These are phyloP conservation scores for Clinocottus analis DNA, from an alignment of 2,113 vertebrate species.

Conservation along the genomic window DNA sequence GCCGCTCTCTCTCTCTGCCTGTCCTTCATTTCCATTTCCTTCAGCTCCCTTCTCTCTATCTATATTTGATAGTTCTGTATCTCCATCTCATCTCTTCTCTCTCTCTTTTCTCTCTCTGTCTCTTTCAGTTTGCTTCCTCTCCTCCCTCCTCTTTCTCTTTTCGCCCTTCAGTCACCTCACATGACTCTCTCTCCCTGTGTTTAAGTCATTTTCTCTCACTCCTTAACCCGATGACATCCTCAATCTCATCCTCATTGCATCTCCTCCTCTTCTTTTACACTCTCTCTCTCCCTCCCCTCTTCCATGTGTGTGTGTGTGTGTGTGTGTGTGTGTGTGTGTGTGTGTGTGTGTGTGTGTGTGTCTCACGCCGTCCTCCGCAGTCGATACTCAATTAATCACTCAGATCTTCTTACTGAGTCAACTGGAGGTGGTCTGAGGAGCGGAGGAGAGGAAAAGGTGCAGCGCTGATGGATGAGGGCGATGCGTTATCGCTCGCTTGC, in stretches of 20 bases:
- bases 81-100: conserved; percentile 46
- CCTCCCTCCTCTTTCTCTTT: conserved; percentile 23
- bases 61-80: conserved; percentile 42
- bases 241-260: not conserved
- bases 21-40: conserved; percentile 58
- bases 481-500: conserved; percentile 22
- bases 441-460: conserved; percentile 4
- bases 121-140: conserved; percentile 47
- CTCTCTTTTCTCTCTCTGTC: conserved; percentile 39
- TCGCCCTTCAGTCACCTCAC: conserved; percentile 14
- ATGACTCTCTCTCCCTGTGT: conserved; percentile 5
- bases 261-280: not conserved
- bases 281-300: not conserved
- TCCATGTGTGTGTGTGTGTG: too few relatives aligned
- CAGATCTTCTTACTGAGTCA: conserved; percentile 50
- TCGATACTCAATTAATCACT: conserved; percentile 49
- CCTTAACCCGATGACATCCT: conserved; percentile 8
- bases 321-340: too few relatives aligned
- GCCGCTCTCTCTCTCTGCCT: conserved; percentile 38
- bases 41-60: conserved; percentile 46
- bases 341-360: too few relatives aligned
- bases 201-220: conserved; percentile 15
- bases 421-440: conserved; percentile 35
- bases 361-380: conserved; percentile 25
- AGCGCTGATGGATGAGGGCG: conserved; percentile 23